Conservation (phyloP, 2,888 invertebrate genomes). For the Pandemis cinnamomeana region DNA sequence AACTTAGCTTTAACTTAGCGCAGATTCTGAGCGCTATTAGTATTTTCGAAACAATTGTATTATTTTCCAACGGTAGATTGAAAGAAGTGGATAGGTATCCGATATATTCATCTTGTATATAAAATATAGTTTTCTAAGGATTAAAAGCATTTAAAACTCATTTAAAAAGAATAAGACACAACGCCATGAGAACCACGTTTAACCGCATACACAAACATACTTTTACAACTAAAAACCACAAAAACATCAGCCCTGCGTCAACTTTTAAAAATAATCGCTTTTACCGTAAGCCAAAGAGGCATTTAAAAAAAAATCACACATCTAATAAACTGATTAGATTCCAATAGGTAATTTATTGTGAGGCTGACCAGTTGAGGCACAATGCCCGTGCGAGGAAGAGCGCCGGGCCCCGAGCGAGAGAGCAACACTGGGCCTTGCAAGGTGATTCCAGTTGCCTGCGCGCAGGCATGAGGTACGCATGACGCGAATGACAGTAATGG, state of each 20-base stretch:
- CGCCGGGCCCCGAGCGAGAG: conserved; percentile 70
- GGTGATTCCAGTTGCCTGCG: conserved; percentile 84
- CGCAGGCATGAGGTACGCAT: conserved; percentile 78
- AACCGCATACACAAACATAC: no score
- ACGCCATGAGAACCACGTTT: no score
- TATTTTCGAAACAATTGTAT: no score
- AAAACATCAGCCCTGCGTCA: background rate
- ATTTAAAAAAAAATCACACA: conserved; percentile 75
- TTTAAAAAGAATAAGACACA: no score
- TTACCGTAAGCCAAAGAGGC: conserved; percentile 47
- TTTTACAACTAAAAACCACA: background rate
- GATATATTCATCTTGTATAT: no score
- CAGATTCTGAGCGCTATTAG: no score
- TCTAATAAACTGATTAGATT: conserved; percentile 84
- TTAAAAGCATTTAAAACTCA: no score
- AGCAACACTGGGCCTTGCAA: conserved; percentile 82
- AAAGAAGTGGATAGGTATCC: no score
- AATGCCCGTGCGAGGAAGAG: conserved; percentile 80
- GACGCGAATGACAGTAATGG: conserved; percentile 59
- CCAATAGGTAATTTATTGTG: conserved; percentile 83
- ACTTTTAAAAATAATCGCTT: background rate
- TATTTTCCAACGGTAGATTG: no score
- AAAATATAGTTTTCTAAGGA: no score
- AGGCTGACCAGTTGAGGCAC: conserved; percentile 71
- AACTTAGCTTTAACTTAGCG: no score